A percentile compares a stretch with the other conserved stretches of the same genome.
Evolutionary conservation across 2,888 invertebrate species (phyloP).

Genomic region (Scrobipalpa atriplicella): DNA sequence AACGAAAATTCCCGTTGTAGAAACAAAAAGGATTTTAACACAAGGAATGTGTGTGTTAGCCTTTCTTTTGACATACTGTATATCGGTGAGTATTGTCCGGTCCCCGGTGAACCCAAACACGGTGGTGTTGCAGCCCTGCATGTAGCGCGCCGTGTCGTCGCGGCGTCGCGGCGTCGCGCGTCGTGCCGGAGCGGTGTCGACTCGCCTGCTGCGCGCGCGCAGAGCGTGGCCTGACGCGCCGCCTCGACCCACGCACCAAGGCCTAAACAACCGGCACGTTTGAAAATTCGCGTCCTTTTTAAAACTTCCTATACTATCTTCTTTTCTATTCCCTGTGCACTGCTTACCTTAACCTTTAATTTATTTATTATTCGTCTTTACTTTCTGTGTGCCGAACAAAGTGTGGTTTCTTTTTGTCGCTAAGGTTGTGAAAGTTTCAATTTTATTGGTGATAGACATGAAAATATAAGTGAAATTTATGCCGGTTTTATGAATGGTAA

Average conservation of each 20-base stretch:
- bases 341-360: background rate
- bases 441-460: constrained; percentile 18
- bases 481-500: constrained; percentile 11
- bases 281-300: background rate
- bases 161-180: background rate
- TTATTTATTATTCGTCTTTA: background rate
- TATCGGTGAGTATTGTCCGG: no score
- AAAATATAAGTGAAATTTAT: constrained; percentile 12
- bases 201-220: background rate
- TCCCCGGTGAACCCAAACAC: no score
- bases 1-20: no score
- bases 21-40: no score
- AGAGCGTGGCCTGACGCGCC: constrained; percentile 2
- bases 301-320: background rate
- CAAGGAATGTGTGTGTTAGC: no score
- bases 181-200: background rate
- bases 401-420: background rate
- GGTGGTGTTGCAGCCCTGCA: background rate
- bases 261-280: no score
- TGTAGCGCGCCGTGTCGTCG: background rate
- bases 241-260: background rate
- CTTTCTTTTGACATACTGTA: no score
- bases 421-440: constrained; percentile 10
- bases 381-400: background rate
- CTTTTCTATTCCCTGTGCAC: background rate